These are phyloP conservation scores for Eupithecia subfuscata DNA, from an alignment of 2,888 invertebrate species.

Conservation along the genomic window DNA sequence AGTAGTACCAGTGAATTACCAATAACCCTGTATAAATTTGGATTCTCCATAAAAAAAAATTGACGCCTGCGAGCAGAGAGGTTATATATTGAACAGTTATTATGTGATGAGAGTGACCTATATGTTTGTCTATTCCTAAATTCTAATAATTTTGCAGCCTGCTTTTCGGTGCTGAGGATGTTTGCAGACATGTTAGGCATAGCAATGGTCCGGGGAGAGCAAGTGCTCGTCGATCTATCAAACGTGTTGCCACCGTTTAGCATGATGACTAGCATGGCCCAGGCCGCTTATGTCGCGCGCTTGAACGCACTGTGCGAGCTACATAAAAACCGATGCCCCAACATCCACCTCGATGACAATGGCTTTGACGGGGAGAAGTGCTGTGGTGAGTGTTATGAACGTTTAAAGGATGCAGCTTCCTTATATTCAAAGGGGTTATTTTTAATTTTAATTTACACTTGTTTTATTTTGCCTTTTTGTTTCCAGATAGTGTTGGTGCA, in stretches of 20 bases:
- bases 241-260: background rate
- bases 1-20: too few relatives aligned
- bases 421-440: too few relatives aligned
- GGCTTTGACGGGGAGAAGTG: constrained; percentile 8
- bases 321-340: background rate
- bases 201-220: background rate
- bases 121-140: too few relatives aligned
- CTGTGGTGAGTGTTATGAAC: background rate
- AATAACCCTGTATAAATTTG: too few relatives aligned
- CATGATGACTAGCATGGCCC: background rate
- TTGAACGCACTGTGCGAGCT: background rate
- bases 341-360: background rate
- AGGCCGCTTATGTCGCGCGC: background rate
- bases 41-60: too few relatives aligned
- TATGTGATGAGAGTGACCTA: too few relatives aligned
- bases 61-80: too few relatives aligned
- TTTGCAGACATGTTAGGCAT: background rate
- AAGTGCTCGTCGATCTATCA: background rate
- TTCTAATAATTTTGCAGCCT: too few relatives aligned
- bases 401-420: too few relatives aligned
- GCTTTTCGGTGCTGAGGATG: background rate
- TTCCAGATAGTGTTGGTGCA: background rate
- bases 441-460: too few relatives aligned
- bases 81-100: too few relatives aligned
- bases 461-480: background rate